Base-by-base conservation (phyloP, 2,797 vertebrate genomes). In the Hylomyscus alleni region DNA sequence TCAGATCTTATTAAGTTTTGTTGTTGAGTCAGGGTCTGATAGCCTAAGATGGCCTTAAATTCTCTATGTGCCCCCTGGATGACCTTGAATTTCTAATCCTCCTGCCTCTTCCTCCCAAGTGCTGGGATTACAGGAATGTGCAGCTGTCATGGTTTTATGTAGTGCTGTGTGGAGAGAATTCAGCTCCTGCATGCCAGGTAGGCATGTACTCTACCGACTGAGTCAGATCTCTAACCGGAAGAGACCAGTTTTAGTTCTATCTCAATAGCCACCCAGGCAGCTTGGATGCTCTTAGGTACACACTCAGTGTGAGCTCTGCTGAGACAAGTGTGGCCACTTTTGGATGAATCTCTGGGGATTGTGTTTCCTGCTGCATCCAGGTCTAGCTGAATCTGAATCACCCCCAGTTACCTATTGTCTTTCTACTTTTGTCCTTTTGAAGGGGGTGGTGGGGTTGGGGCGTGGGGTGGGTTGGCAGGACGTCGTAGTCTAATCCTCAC, bases 371-470 rank as follows among this genome's bases (percentile, higher is more conserved):
- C 20, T 26, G 54, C 54, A 26, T 34, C 29, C 76, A 40, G n/a
- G 80, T 26, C 2, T 76, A 26, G 40, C 54, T 58, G 54, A 56
- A 26, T 37, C 80, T 52, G 37, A 44, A 40, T 75, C 22, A 75
- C 37, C 22, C 47, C 29, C 76, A 78, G 26, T 34, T 10, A 4
- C 14, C 60, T 50, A 34, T 31, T 67, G 8, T 67, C 60, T 67
- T 34, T 20, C 62, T 2, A 5, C 13, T 24, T n/a, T 13, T 5
- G 44, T 20, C 65, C 2, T 54, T 47, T 24, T n/a, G 15, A 13
- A 0, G 1, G 29, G 24, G 10, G 11, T 2, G 7, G 24, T 12
- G 31, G 65, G 31, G 31, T 17, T 2, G 5, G 14, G 62, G 13
- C 31, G 11, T 4, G 13, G 62, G 62, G 13, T 50, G 31, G 29